These are phyloP conservation scores for Sthenelais limicola DNA, from an alignment of 2,888 invertebrate genomes.

Conservation along the genomic window DNA sequence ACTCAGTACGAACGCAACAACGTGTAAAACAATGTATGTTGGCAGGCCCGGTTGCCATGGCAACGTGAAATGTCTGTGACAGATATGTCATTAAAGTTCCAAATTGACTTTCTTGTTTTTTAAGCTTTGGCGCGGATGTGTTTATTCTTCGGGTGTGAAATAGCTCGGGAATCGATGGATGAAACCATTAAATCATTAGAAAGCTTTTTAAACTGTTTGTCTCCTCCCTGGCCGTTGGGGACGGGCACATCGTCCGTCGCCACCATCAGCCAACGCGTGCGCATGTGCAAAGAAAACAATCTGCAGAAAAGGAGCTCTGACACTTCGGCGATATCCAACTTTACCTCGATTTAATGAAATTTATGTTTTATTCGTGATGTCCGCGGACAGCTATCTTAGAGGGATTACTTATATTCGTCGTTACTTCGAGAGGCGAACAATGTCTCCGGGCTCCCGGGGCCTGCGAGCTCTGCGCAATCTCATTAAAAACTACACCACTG, in stretches of 20 bases:
- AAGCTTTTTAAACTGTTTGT: background rate
- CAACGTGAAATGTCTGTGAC: conserved; percentile 33
- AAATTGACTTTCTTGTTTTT: conserved; percentile 40
- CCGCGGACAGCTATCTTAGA: background rate
- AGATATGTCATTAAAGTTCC: conserved; percentile 39
- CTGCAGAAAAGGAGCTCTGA: background rate
- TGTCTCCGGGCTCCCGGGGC: conserved; percentile 19
- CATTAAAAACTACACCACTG: conserved; percentile 34
- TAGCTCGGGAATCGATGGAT: conserved; percentile 27
- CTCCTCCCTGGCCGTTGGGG: background rate
- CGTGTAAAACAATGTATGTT: conserved; percentile 39
- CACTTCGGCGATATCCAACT: background rate
- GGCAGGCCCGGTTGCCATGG: conserved; percentile 22
- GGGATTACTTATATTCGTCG: conserved; percentile 23
- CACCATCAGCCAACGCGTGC: background rate
- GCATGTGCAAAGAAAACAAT: background rate
- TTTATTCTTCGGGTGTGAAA: conserved; percentile 35
- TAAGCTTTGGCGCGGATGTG: conserved; percentile 29
- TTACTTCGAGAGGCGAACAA: conserved; percentile 18
- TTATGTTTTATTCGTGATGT: conserved; percentile 23
- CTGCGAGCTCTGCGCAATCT: conserved; percentile 19
- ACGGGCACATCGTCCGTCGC: background rate
- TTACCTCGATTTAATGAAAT: conserved; percentile 14
- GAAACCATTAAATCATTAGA: conserved; percentile 39
- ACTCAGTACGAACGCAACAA: conserved; percentile 37